Conservation (phyloP, 2,888 invertebrate genomes). For the Stegana nigrithorax region DNA sequence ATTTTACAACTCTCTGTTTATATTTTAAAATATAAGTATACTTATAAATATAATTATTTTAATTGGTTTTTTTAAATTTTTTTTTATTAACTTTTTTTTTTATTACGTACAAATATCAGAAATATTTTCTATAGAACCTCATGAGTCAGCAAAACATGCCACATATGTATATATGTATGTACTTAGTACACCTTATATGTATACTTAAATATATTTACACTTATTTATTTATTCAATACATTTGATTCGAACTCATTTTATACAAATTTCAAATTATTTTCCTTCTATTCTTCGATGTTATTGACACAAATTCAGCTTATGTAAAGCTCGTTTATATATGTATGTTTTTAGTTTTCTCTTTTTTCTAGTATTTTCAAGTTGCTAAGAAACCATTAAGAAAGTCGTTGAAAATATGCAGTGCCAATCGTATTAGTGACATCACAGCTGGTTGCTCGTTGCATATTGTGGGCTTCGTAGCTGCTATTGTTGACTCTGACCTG, state of each 20-base stretch:
- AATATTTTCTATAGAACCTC: neutral
- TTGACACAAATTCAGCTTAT: neutral
- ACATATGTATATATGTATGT: neutral
- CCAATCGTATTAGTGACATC: constrained; percentile 29
- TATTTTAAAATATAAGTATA: neutral
- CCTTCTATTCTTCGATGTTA: neutral
- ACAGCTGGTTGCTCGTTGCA: constrained; percentile 35
- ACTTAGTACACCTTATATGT: neutral
- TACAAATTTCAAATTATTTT: neutral
- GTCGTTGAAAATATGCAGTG: constrained; percentile 8
- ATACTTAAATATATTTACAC: neutral
- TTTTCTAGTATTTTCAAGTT: neutral
- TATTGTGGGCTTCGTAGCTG: neutral
- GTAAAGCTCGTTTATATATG: neutral
- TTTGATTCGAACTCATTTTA: neutral
- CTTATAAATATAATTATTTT: neutral
- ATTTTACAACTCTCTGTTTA: too few species aligned
- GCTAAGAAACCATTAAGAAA: neutral
- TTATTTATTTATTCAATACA: neutral
- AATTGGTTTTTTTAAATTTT: neutral
- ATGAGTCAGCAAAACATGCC: neutral
- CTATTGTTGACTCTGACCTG: neutral
- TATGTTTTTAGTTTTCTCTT: neutral
- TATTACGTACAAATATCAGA: neutral
- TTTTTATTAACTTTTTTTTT: neutral